Evolutionary conservation across 2,113 vertebrate genomes (phyloP), one percentile per base, ranked within the genome.

Genomic region (Holacanthus passer): DNA sequence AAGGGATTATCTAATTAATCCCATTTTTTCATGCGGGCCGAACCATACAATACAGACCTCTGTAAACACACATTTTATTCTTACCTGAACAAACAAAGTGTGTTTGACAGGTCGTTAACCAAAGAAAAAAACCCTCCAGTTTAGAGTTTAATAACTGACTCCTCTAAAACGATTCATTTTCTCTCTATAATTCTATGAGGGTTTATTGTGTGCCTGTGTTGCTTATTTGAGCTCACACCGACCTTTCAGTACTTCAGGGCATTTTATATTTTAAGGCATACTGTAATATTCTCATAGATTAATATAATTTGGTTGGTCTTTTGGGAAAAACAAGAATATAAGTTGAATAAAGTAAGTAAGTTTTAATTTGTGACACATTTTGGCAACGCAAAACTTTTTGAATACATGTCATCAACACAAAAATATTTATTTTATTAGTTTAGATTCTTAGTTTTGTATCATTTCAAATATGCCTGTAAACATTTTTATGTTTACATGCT

Each of bases 1-100:
- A 81, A 55, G 52, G 56, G 77, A 84, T 83, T 64, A 74, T 79
- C 31, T 58, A 66, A 76, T 81, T 63, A 85, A 85, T 84, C 32
- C 29, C 22, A 29, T 52, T 65, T 72, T 76, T 22, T 77, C 12
- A 55, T 56, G 29, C 59, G 31, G 37, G 10, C 41, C 56, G 56
- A 31, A 76, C 59, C 16, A 29, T 43, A 53, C 48, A 45, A 47
- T 2, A 29, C 35, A 43, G 20, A 16, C 43, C 1, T 17, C 39
- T 74, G 69, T 69, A 66, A 78, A 72, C 73, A 66, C 63, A 79
- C 17, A 17, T 73, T 62, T 60, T 60, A 50, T 72, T 66, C 4
- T 70, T 63, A 69, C 37, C 39, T 55, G 47, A 60, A 55, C 13
- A 83, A 73, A 70, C 53, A 59, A 55, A 35, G 41, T 63, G 7